Evolutionary conservation across 2,797 vertebrate species (phyloP).

Genomic region (Trachurus trachurus): DNA sequence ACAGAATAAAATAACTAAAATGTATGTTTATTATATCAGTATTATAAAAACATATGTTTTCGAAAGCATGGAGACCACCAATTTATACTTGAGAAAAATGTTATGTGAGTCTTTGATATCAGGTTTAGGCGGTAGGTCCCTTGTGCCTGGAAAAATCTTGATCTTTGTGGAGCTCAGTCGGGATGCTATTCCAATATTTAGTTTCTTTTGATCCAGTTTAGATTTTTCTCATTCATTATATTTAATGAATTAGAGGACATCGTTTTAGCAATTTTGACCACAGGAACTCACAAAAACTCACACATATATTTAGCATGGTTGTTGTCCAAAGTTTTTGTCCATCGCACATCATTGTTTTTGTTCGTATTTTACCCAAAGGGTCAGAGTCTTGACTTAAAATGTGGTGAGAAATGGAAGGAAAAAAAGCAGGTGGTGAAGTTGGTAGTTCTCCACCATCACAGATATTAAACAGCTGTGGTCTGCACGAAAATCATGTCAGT

Average conservation of each 20-base stretch:
- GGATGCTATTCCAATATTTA: background rate
- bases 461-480: constrained; percentile 1
- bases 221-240: background rate
- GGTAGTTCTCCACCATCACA: background rate
- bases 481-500: constrained; percentile 2
- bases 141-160: background rate
- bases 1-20: too few relatives aligned
- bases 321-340: too few relatives aligned
- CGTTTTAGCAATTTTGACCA: too few relatives aligned
- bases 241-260: too few relatives aligned
- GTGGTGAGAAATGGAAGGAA: background rate
- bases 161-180: background rate
- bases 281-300: background rate
- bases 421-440: background rate
- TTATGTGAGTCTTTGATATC: background rate
- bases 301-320: background rate
- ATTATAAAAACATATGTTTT: background rate
- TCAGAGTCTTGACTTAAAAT: background rate
- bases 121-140: background rate
- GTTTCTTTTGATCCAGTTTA: background rate
- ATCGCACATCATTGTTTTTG: too few relatives aligned
- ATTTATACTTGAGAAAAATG: background rate
- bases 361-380: background rate
- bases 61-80: background rate
- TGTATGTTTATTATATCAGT: too few relatives aligned